Conservation (phyloP, 1,140 invertebrate genomes). For the Tetragonula clypearis region DNA sequence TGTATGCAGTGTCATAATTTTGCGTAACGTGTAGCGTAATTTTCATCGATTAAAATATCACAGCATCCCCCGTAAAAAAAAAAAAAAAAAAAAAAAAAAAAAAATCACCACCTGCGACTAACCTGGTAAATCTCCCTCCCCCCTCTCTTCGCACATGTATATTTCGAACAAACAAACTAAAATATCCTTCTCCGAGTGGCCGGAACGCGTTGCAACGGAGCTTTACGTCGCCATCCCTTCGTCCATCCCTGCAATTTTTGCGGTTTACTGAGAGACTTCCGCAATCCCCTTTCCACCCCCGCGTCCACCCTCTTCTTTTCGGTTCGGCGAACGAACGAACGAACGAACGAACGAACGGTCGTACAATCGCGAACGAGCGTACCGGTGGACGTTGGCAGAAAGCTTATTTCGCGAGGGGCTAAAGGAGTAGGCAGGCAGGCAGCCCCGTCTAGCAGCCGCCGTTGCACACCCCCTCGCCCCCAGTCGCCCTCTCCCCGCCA, state of each 20-base stretch:
- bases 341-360: neutral
- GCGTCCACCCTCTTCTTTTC: neutral
- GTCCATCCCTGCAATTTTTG: neutral
- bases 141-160: too few relatives aligned
- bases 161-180: too few relatives aligned
- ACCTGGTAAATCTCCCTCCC: too few relatives aligned
- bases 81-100: too few relatives aligned
- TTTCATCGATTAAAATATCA: too few relatives aligned
- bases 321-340: neutral
- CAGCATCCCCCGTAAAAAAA: too few relatives aligned
- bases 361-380: neutral
- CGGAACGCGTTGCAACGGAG: too few relatives aligned
- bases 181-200: too few relatives aligned
- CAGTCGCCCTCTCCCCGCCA: slow-evolving; percentile 51
- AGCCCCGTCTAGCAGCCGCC: slow-evolving; percentile 61
- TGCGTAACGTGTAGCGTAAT: too few relatives aligned
- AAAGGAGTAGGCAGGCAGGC: slow-evolving; percentile 58
- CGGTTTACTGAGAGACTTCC: neutral
- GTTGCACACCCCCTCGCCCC: slow-evolving; percentile 50
- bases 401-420: slow-evolving; percentile 23
- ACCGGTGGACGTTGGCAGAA: neutral
- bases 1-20: too few relatives aligned
- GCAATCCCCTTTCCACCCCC: too few relatives aligned
- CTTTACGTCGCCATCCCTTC: neutral
- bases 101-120: too few relatives aligned